These are phyloP conservation scores for Chloropsis cyanopogon DNA, from an alignment of 2,113 vertebrate species.

Conservation along the genomic window DNA sequence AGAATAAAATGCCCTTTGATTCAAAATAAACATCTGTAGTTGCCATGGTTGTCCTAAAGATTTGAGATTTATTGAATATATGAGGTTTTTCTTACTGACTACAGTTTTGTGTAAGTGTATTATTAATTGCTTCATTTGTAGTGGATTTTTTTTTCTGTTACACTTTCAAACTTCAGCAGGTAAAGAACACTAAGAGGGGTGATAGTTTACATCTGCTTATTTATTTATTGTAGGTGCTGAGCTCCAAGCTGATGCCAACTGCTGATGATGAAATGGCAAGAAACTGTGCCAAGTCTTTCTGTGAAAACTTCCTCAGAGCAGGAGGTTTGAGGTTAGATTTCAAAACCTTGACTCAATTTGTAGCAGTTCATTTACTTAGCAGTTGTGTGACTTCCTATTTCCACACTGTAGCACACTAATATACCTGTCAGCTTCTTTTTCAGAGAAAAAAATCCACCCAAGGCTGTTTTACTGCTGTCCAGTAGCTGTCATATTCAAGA, in stretches of 20 bases:
- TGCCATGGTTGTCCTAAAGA: not conserved
- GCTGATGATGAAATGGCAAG: slow-evolving; percentile 99
- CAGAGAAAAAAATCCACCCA: not conserved
- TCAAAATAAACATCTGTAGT: not conserved
- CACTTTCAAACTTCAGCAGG: not conserved
- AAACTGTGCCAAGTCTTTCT: slow-evolving; percentile 98
- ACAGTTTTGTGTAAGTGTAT: not conserved
- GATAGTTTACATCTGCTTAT: not conserved
- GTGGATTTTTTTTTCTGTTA: not conserved
- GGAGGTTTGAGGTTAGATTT: slow-evolving; percentile 89
- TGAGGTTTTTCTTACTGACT: not conserved
- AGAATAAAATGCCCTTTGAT: not conserved
- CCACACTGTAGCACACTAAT: not conserved
- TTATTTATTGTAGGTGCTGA: slow-evolving; percentile 84
- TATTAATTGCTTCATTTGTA: not conserved
- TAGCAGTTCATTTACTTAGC: not conserved
- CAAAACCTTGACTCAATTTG: not conserved
- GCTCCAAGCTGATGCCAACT: slow-evolving; percentile 98
- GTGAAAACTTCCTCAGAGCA: slow-evolving; percentile 97
- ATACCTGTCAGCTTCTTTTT: not conserved
- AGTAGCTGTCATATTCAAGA: not conserved
- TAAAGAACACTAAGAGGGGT: not conserved
- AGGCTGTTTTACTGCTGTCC: not conserved
- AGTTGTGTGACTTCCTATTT: not conserved
- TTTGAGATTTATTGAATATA: not conserved